phyloP scores from a whole-genome alignment of 53 echinoderm and acorn worm genomes.

The Patiria pectinifera region DNA sequence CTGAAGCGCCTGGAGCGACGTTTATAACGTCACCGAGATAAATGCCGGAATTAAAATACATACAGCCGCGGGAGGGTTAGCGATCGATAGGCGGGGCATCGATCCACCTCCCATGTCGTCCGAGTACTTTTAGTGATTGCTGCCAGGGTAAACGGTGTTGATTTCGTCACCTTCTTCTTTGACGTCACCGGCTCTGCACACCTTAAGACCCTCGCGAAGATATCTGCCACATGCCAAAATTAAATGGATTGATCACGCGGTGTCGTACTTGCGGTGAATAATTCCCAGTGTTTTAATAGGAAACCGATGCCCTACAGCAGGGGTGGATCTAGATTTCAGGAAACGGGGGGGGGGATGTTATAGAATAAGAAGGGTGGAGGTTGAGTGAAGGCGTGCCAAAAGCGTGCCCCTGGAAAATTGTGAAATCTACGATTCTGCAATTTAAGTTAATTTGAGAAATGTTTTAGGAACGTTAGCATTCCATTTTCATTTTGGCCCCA shows the following conservation, averaged over 20 bases:
- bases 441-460: too few relatives aligned
- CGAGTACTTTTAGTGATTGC: not conserved
- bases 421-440: too few relatives aligned
- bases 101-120: not conserved
- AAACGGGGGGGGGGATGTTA: too few relatives aligned
- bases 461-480: too few relatives aligned
- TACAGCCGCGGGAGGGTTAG: not conserved
- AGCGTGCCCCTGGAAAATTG: too few relatives aligned
- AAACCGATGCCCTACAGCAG: too few relatives aligned
- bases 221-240: not conserved
- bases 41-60: not conserved
- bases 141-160: not conserved
- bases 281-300: too few relatives aligned
- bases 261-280: too few relatives aligned
- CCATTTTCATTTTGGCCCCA: too few relatives aligned
- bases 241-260: not conserved
- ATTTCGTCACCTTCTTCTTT: conserved; percentile 12
- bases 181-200: not conserved
- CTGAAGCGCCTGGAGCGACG: conserved; percentile 1
- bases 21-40: not conserved
- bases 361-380: too few relatives aligned
- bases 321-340: too few relatives aligned
- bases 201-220: not conserved
- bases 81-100: conserved; percentile 40
- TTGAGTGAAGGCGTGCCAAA: too few relatives aligned